These are phyloP conservation scores for Eurytoma californica DNA, from an alignment of 2,888 invertebrate species.

Conservation along the genomic window DNA sequence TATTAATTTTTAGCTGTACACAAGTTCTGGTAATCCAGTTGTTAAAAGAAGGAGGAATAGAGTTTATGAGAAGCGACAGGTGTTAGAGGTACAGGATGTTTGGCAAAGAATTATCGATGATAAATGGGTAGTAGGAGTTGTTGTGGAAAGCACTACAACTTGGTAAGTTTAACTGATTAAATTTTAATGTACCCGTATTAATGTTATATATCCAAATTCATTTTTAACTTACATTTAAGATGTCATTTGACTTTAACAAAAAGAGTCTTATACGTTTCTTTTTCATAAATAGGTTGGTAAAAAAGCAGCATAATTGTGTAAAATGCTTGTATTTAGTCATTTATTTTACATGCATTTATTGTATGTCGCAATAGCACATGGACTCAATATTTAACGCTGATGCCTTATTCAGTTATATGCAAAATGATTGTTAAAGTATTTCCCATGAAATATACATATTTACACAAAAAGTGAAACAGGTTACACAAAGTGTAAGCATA, in stretches of 20 bases:
- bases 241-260: neutral
- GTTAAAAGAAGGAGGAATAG: slow-evolving; percentile 58
- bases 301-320: slow-evolving; percentile 8
- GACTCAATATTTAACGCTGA: slow-evolving; percentile 21
- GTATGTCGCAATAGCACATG: neutral
- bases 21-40: slow-evolving; percentile 63
- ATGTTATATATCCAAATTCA: no score
- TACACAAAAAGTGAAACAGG: slow-evolving; percentile 51
- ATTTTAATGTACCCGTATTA: neutral
- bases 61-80: slow-evolving; percentile 35
- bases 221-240: neutral
- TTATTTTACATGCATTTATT: slow-evolving; percentile 5
- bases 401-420: slow-evolving; percentile 6
- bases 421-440: slow-evolving; percentile 20
- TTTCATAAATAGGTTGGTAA: neutral
- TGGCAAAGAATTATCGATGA: slow-evolving; percentile 71
- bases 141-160: slow-evolving; percentile 65
- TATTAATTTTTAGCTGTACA: slow-evolving; percentile 62
- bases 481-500: neutral
- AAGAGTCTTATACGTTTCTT: neutral
- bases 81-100: slow-evolving; percentile 58
- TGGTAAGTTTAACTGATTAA: slow-evolving; percentile 63
- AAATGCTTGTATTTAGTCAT: slow-evolving; percentile 30
- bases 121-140: slow-evolving; percentile 72
- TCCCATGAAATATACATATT: slow-evolving; percentile 61